These are phyloP conservation scores for Phengaris alcon DNA, from an alignment of 2,888 invertebrate species.

Conservation along the genomic window DNA sequence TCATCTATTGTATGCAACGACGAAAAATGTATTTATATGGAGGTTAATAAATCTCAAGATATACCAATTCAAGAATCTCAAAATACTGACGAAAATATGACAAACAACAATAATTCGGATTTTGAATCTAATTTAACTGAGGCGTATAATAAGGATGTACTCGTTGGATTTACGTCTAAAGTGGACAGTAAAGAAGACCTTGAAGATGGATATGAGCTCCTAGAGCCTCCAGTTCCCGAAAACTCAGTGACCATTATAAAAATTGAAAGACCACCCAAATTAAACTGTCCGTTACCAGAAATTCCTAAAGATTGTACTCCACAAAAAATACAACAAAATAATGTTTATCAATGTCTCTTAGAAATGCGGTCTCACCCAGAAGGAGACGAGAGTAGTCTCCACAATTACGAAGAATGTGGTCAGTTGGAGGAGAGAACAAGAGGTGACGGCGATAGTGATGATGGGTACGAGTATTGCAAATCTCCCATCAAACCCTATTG, in stretches of 20 bases:
- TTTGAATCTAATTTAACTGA: constrained; percentile 71
- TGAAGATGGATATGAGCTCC: constrained; percentile 72
- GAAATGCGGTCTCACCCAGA: constrained; percentile 74
- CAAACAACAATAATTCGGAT: constrained; percentile 52
- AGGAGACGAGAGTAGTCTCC: constrained; percentile 72
- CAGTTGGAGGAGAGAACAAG: constrained; percentile 67
- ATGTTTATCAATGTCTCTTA: constrained; percentile 70
- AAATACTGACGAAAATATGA: constrained; percentile 39
- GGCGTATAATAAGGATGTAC: constrained; percentile 68
- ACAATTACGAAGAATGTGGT: constrained; percentile 76
- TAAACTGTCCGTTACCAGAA: constrained; percentile 74
- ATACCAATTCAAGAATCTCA: constrained; percentile 48
- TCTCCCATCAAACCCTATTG: constrained; percentile 70
- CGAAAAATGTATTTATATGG: constrained; percentile 37
- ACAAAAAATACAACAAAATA: constrained; percentile 49
- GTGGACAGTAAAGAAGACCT: constrained; percentile 49
- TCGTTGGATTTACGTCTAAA: constrained; percentile 60
- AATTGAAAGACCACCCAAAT: constrained; percentile 61
- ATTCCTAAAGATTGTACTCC: constrained; percentile 58
- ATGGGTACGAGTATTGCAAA: constrained; percentile 75
- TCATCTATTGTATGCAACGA: constrained; percentile 48
- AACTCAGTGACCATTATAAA: constrained; percentile 60
- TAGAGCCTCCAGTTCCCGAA: constrained; percentile 61
- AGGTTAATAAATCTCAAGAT: constrained; percentile 52
- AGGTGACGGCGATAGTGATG: constrained; percentile 72